Evolutionary conservation across 2,888 invertebrate species (phyloP), one percentile per base, ranked within the genome.

Genomic region (Liposcelis brunnea): DNA sequence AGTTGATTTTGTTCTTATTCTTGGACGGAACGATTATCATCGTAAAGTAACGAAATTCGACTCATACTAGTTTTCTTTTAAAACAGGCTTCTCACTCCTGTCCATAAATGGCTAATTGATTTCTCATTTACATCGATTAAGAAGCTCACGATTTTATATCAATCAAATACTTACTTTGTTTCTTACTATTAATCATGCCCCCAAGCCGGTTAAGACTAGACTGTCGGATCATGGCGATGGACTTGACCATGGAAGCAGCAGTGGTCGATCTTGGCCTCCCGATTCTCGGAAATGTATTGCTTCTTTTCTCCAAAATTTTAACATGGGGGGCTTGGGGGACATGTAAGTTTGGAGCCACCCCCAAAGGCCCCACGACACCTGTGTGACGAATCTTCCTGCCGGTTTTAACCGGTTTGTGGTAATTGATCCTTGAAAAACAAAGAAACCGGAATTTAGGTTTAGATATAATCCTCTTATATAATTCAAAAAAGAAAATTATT

Each of bases 161-260:
- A n/a, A n/a, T n/a, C n/a, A 67, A 67, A 61, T 48, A 59, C 62
- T 59, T 52, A 65, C 66, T 61, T 52, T 58, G 59, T 49, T 64
- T 61, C 53, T 65, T 64, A 59, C 67, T 72, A 55, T 74, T 74
- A 53, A 75, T 67, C 63, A 74, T 73, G 53, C 69, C 70, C 34
- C 73, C 72, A 51, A 75, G 67, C 60, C 71, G 71, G 46, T 73
- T 72, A 58, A 75, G 70, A 61, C 74, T 74, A 50, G 74, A 70
- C 58, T 74, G 74, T 50, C 74, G 67, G 61, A 71, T 72, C 58
- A 74, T 65, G 53, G 60, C 59, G 49, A 62, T 62, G 36, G 64
- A 62, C 51, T 62, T 63, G 57, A 63, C 61, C 60, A 64, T 61
- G 56, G 61, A 60, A 55, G 61, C 63, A 53, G 58, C 53, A 49